These are phyloP conservation scores for Schizaphis graminum DNA, from an alignment of 2,888 invertebrate species.

Conservation along the genomic window DNA sequence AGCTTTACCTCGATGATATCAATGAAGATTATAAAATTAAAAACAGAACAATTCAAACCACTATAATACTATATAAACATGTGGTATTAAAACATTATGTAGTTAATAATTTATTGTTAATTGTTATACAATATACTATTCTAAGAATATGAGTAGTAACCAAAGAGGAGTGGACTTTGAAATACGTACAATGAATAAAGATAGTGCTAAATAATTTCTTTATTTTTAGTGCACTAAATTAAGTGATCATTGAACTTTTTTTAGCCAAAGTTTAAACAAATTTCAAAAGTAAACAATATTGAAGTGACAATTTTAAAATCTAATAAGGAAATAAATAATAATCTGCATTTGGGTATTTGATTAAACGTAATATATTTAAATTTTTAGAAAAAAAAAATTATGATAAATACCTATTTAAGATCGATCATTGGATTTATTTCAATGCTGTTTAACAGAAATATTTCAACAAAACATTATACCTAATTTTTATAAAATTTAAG, in stretches of 20 bases:
- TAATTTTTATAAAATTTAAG: background rate
- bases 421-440: background rate
- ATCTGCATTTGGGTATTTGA: background rate
- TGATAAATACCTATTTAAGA: too few relatives aligned
- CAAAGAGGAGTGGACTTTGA: background rate
- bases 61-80: background rate
- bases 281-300: background rate
- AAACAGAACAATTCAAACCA: background rate
- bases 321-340: background rate
- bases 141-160: background rate
- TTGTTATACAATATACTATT: background rate
- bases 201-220: background rate
- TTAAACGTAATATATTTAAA: background rate
- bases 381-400: background rate
- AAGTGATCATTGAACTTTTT: background rate
- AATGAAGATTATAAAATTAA: background rate
- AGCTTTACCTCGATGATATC: background rate
- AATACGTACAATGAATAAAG: background rate
- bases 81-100: background rate
- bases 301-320: background rate
- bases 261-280: background rate
- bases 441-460: background rate
- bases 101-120: background rate
- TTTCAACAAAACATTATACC: background rate
- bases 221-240: background rate